These are phyloP conservation scores for Dendrolimus houi DNA, from an alignment of 2,888 invertebrate species.

Conservation along the genomic window DNA sequence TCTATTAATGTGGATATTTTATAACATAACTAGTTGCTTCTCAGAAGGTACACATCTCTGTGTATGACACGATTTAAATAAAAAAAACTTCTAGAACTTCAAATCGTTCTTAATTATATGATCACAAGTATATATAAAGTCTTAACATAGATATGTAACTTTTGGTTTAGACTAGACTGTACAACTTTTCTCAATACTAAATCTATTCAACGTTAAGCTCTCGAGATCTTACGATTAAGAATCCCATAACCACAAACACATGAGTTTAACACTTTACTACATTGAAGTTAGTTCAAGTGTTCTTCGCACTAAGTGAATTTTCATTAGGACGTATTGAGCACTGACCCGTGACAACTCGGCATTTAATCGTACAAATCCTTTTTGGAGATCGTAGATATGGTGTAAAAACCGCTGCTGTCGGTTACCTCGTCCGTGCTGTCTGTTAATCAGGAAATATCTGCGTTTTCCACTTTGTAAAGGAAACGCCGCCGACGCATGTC, in stretches of 20 bases:
- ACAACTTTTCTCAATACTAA: constrained; percentile 7
- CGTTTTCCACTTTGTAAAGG: constrained; percentile 57
- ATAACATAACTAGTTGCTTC: no score
- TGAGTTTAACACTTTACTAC: constrained; percentile 4
- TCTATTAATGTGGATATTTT: no score
- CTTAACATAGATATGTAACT: not conserved
- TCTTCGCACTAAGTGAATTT: constrained; percentile 8
- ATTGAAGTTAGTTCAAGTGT: constrained; percentile 12
- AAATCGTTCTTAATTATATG: no score
- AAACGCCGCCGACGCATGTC: constrained; percentile 56
- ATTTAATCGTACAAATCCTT: constrained; percentile 51
- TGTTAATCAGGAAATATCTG: constrained; percentile 70
- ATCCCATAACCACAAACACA: constrained; percentile 11
- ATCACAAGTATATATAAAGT: no score
- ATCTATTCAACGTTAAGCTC: constrained; percentile 34
- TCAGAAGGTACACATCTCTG: no score
- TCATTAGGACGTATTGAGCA: constrained; percentile 9
- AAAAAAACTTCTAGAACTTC: no score
- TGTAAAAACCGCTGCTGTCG: constrained; percentile 61
- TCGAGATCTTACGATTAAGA: constrained; percentile 36
- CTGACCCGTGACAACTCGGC: constrained; percentile 11
- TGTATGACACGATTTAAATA: no score
- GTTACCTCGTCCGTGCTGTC: constrained; percentile 69
- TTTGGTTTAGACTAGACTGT: not conserved
- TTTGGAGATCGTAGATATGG: constrained; percentile 56